A percentile compares a stretch with the other conserved stretches of the same genome.
These are phyloP conservation scores for Drosophila triauraria DNA, from an alignment of 1,140 invertebrate genomes.

Conservation along the genomic window DNA sequence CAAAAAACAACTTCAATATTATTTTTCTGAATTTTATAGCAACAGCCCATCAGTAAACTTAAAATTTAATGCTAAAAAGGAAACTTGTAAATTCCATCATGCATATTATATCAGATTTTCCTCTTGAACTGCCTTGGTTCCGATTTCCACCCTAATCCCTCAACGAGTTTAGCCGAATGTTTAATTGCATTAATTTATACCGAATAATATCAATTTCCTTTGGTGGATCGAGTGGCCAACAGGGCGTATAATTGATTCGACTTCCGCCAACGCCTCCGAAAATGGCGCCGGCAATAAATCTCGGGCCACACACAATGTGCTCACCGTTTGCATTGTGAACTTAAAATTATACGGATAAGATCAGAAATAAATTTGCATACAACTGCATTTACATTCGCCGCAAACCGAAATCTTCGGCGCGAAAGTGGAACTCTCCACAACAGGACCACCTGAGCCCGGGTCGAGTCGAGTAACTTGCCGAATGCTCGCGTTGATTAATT, in stretches of 20 bases:
- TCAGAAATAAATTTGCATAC: constrained; percentile 75
- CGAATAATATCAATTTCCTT: constrained; percentile 74
- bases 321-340: constrained; percentile 25
- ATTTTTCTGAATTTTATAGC: neutral
- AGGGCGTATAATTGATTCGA: constrained; percentile 80
- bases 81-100: neutral
- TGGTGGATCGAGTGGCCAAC: constrained; percentile 67
- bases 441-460: neutral
- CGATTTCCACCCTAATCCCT: constrained; percentile 8
- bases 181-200: constrained; percentile 67
- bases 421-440: constrained; percentile 35
- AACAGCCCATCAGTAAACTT: neutral
- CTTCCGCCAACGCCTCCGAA: constrained; percentile 69
- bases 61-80: neutral
- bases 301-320: constrained; percentile 31
- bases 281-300: constrained; percentile 62
- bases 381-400: constrained; percentile 71
- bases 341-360: constrained; percentile 75
- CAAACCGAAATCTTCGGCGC: constrained; percentile 42
- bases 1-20: neutral
- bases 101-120: neutral
- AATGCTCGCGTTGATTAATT: constrained; percentile 75
- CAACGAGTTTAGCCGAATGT: constrained; percentile 13
- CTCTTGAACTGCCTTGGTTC: neutral
- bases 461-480: constrained; percentile 10